These are phyloP conservation scores for Bubalus kerabau DNA, from an alignment of 2,113 vertebrate species.

Conservation along the genomic window DNA sequence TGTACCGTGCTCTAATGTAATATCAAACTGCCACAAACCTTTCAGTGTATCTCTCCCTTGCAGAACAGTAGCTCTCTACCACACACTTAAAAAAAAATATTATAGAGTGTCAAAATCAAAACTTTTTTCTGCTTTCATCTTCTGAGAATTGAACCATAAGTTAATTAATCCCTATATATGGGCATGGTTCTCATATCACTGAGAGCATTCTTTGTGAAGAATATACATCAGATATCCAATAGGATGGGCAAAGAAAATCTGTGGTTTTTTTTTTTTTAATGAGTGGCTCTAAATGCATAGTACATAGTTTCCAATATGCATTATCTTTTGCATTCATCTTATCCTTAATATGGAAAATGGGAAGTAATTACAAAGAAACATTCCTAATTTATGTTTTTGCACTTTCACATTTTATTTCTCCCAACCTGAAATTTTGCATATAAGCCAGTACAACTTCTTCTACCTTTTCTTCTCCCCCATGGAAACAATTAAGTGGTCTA, in stretches of 20 bases:
- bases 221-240: not conserved
- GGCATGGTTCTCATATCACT: not conserved
- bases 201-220: not conserved
- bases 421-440: not conserved
- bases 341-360: not conserved
- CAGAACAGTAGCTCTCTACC: not conserved
- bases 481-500: not conserved
- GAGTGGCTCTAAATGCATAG: not conserved
- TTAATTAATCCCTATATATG: not conserved
- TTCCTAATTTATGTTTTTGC: not conserved
- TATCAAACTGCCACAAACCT: not conserved
- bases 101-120: not conserved
- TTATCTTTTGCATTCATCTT: not conserved
- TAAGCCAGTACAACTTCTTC: not conserved
- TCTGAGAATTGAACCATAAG: not conserved
- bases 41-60: not conserved
- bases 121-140: not conserved
- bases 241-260: not conserved
- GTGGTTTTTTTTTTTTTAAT: not conserved
- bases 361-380: not conserved
- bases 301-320: not conserved
- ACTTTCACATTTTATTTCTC: not conserved
- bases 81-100: not conserved
- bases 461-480: not conserved
- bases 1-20: not conserved